Evolutionary conservation across 2,888 invertebrate species (phyloP), one percentile per base, ranked within the genome.

Genomic region (Heliconius ismenius): DNA sequence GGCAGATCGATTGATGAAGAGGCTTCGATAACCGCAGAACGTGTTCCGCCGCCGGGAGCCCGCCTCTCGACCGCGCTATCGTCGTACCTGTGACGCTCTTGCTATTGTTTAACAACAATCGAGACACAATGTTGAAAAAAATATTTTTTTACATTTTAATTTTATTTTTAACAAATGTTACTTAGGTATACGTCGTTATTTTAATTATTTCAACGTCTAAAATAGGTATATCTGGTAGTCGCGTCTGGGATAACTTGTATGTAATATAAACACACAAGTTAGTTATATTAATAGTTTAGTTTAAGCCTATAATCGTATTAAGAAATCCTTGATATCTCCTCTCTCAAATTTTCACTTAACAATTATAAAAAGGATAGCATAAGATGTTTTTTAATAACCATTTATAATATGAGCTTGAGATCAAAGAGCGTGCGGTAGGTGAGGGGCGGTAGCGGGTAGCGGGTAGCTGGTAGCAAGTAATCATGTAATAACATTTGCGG

Each of bases 1-100:
- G 83, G 81, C 78, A 84, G 87, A 92, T 93, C 93, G 90, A 94
- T 94, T 93, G 93, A 94, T 94, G 91, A 91, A 93, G 92, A 88
- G 90, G 79, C 75, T 74, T 77, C 81, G 93, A 93, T 93, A 92
- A 83, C 77, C 78, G 79, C 82, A 78, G 89, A 86, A 93, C 93
- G 93, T 93, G 93, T 90, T 86, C 83, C 86, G 88, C 90, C 89
- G 86, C 86, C 87, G 90, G 90, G 87, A 85, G 84, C 83, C 83
- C 80, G 83, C 82, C 88, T 83, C 86, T 87, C 82, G 73, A 73
- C 75, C 63, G 75, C 80, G 83, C 81, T 84, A 79, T 81, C 83
- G 79, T 77, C 76, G 78, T 79, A 81, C 83, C 81, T 80, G 80
- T 74, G 75, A 78, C 81, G 79, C 78, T 73, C 81, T 80, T 73